phyloP scores from a whole-genome alignment of 2,888 invertebrate genomes.

The Unio delphinus region DNA sequence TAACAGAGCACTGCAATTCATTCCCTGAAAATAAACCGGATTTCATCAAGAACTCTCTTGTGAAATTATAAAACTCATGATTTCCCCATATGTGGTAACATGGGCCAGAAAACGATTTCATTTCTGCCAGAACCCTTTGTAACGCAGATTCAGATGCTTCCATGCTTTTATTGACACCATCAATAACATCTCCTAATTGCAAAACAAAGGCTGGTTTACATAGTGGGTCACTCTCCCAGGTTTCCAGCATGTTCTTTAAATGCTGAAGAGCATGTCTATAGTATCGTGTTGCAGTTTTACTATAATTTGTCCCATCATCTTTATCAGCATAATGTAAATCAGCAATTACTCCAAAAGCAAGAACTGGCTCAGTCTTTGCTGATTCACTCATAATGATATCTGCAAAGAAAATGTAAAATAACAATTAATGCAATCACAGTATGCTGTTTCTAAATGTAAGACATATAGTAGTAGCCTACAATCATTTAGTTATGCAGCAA shows the following conservation, averaged over 20 bases:
- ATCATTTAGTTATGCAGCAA: too few species aligned
- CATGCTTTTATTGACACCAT: constrained; percentile 61
- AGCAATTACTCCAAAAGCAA: constrained; percentile 68
- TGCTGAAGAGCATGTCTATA: constrained; percentile 66
- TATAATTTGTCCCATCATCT: constrained; percentile 65
- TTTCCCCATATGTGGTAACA: constrained; percentile 69
- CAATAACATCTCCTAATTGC: constrained; percentile 72
- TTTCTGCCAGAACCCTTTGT: constrained; percentile 50
- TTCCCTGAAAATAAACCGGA: constrained; percentile 44
- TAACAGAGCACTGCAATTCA: constrained; percentile 13
- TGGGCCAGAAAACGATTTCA: constrained; percentile 40
- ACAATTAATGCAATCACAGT: background rate
- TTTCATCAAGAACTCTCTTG: constrained; percentile 48
- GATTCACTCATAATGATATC: too few species aligned
- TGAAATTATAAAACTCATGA: constrained; percentile 72
- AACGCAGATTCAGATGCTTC: constrained; percentile 52
- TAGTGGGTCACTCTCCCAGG: constrained; percentile 55
- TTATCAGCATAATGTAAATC: constrained; percentile 71
- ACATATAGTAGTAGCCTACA: too few species aligned
- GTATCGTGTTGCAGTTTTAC: constrained; percentile 60
- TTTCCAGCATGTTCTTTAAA: constrained; percentile 59
- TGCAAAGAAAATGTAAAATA: too few species aligned
- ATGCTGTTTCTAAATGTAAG: constrained; percentile 15
- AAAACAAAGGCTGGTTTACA: constrained; percentile 59
- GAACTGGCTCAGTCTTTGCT: constrained; percentile 2